Percentiles rank a stretch among this genome's conserved stretches.
These are phyloP conservation scores for Eucidaris tribuloides DNA, from an alignment of 35 echinoderm and acorn worm species.

Conservation along the genomic window DNA sequence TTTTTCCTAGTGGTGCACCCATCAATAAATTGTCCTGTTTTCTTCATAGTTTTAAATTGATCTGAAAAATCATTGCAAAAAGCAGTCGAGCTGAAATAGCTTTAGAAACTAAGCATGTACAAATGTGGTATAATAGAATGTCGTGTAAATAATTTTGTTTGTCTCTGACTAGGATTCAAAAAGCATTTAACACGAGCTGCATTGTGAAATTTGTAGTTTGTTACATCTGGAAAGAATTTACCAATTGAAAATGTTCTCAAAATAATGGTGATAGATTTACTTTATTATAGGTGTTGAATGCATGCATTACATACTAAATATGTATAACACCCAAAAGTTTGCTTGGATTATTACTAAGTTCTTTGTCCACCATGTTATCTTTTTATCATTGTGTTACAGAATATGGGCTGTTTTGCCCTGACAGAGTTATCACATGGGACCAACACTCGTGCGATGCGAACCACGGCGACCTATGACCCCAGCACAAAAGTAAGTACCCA, in stretches of 20 bases:
- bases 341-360: neutral
- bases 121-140: too few relatives aligned
- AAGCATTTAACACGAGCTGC: too few relatives aligned
- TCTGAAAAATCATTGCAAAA: too few relatives aligned
- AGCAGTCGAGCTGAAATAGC: too few relatives aligned
- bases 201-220: neutral
- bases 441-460: conserved; percentile 95
- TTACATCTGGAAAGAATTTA: neutral
- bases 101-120: too few relatives aligned
- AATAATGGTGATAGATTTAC: neutral
- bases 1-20: too few relatives aligned
- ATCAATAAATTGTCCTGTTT: too few relatives aligned
- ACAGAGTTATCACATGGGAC: conserved; percentile 94
- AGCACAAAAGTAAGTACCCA: conserved; percentile 63
- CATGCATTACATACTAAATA: neutral
- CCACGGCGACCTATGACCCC: conserved; percentile 87
- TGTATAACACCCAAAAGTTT: neutral
- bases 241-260: neutral
- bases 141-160: too few relatives aligned
- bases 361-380: neutral
- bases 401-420: conserved; percentile 78
- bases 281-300: neutral
- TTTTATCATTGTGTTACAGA: conserved; percentile 33
- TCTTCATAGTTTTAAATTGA: too few relatives aligned
- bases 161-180: too few relatives aligned